phyloP scores from a whole-genome alignment of 2,797 vertebrate genomes.

The Sciurus vulgaris region DNA sequence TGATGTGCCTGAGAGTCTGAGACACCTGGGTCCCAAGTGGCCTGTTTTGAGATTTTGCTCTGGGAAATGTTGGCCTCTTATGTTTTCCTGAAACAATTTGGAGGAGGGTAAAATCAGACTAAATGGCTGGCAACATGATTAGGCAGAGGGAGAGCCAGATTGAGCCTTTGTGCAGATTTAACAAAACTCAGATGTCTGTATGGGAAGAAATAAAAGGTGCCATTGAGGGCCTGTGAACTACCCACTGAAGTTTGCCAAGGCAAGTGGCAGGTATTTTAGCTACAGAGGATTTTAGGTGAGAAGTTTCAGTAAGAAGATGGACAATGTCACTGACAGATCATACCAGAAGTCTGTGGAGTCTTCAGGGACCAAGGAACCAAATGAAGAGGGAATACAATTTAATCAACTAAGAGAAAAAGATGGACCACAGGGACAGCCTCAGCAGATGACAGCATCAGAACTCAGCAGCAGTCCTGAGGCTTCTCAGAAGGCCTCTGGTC shows the following conservation, averaged over 20 bases:
- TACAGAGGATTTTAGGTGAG: neutral
- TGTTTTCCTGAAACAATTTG: neutral
- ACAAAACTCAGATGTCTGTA: neutral
- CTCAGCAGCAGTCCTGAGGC: neutral
- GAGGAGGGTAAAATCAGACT: neutral
- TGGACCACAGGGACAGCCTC: neutral
- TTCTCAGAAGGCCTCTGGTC: neutral
- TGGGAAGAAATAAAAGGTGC: neutral
- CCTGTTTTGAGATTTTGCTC: neutral
- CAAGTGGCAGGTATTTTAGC: neutral
- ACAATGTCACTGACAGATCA: neutral
- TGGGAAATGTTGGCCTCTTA: fast-evolving
- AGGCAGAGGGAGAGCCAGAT: neutral
- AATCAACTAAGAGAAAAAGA: neutral
- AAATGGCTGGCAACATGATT: neutral
- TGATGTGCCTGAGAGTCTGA: neutral
- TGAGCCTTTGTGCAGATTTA: neutral
- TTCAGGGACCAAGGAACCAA: neutral
- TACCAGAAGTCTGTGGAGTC: neutral
- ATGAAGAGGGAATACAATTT: neutral
- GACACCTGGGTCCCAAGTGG: neutral
- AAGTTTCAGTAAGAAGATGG: neutral
- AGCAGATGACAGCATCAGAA: neutral
- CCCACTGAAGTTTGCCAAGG: neutral
- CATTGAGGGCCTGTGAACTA: neutral